Base-by-base conservation (phyloP, 2,113 vertebrate species). In the Amblyopsis rosae region DNA sequence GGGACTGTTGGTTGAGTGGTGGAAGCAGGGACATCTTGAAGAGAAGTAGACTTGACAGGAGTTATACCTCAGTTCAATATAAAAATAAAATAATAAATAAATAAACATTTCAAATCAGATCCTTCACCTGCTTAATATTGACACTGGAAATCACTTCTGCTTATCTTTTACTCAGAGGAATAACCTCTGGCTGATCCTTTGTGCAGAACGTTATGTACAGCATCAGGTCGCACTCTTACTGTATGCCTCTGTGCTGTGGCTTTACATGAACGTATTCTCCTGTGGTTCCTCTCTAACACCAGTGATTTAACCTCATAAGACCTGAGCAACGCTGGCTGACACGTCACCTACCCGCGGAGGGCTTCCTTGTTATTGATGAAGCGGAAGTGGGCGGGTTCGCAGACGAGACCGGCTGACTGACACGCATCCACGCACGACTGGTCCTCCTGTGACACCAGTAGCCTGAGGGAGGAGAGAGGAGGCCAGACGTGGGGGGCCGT, bases 321-420 rank as follows among this genome's bases (percentile, higher is more conserved):
- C 49, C 9, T 4, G 11, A 51, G 6, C 49, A 1, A 11, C 4
- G 3, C 11, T 12, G 13, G 2, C 1, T 3, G 49, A 15, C 6
- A 19, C 50, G 47, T 26, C 63, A 76, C 94, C 94, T 81, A 98
- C 98, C 93, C 90, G 3, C 75, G 93, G 70, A 98, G 95, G 45
- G 95, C 93, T 49, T 95, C 94, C 82, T 92, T 95, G 87, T 89
- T 95, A 92, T 98, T 98, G 91, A 98, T 92, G 89, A 97, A 93
- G 70, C 87, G 91, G 89, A 99, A 99, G 93, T 96, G 98, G 62
- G 94, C 91, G 0, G 97, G 96, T 81, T 99, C 98, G 0, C 97
- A 99, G 77, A 98, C 78, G 67, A 97, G 93, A 15, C 93, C 88
- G 0, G 4, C 91, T 10, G 33, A 88, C 80, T 92, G 91, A 86